A percentile compares a stretch with the other conserved stretches of the same genome.
Evolutionary conservation across 2,797 vertebrate genomes (phyloP).

Genomic region (Hylomyscus alleni): DNA sequence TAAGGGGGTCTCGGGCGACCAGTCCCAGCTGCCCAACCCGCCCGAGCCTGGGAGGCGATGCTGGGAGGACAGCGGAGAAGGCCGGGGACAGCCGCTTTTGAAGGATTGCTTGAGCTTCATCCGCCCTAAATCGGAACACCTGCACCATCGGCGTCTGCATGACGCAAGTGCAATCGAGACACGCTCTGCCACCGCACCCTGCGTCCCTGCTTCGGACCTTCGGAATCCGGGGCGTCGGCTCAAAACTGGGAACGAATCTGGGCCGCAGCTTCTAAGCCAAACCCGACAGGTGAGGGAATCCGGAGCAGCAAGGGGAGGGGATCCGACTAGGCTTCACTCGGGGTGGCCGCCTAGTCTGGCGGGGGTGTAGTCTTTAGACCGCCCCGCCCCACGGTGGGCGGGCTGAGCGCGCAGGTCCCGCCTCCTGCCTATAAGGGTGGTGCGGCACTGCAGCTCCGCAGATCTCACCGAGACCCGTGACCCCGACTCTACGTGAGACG

Average conservation of each 20-base stretch:
- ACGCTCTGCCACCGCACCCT: not conserved
- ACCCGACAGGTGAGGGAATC: slow-evolving; percentile 49
- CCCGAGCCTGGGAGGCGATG: slow-evolving; percentile 19
- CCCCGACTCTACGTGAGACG: slow-evolving; percentile 87
- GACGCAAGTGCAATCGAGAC: slow-evolving; percentile 40
- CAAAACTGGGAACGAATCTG: not conserved
- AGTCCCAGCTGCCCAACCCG: not conserved
- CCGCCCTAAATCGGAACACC: slow-evolving; percentile 54
- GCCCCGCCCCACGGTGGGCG: slow-evolving; percentile 34
- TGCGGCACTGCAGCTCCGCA: slow-evolving; percentile 83
- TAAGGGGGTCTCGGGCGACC: not conserved
- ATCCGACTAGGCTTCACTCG: not conserved
- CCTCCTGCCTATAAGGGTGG: slow-evolving; percentile 73
- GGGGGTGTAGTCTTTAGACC: slow-evolving; percentile 58
- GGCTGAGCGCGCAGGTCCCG: not conserved
- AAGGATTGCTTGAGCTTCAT: not conserved
- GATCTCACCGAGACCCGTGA: slow-evolving; percentile 87
- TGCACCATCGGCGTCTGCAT: not conserved
- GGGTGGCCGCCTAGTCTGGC: not conserved
- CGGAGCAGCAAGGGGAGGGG: not conserved
- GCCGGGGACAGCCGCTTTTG: not conserved
- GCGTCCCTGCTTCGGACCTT: not conserved
- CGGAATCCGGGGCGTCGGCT: not conserved
- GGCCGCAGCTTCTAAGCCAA: not conserved
- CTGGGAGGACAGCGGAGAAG: not conserved